Base-by-base conservation (phyloP, 1,140 invertebrate genomes). In the Drosophila oshimai region DNA sequence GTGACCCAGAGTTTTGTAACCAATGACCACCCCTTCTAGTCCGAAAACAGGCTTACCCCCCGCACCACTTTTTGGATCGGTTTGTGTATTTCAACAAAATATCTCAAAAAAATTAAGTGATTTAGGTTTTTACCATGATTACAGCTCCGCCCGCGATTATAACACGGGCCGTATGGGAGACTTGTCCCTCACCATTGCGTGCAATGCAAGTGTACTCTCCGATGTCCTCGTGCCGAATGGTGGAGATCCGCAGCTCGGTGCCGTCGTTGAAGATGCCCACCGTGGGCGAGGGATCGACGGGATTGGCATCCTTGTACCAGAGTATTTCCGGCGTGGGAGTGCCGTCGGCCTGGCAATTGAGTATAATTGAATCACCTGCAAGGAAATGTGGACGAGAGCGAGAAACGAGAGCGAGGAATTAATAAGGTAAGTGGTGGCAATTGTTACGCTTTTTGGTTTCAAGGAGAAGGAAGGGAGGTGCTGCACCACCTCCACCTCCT, bases 131-230 rank as follows among this genome's bases (percentile, higher is more conserved):
- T 84, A 93, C 94, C 91, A 94, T 95, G 81, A 95, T 95, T 71
- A 98, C 94, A 86, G 94, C 94, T 92, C 94, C 94, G 93, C 98
- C 98, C 88, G 98, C 98, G 90, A 99, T 97, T 89, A 99, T 97
- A 84, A 99, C 96, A 90, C 97, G 95, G 44, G 97, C 97, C 26
- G 96, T 97, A 91, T 98, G 97, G 84, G 96, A 97, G 64, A 98
- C 96, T 91, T 97, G 96, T 20, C 98, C 98, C 92, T 99, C 97
- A 68, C 96, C 96, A 92, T 99, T 99, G 61, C 96, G 94, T 65
- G 97, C 97, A 75, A 97, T 96, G 92, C 98, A 99, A 50, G 96
- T 97, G 91, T 99, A 99, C 91, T 98, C 97, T 12, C 97, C 98
- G 70, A 98, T 98, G 90, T 99, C 97, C 79, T 97, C 95, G 90